Conservation (phyloP, 1,140 invertebrate species). For the Lutraria rhynchaena region DNA sequence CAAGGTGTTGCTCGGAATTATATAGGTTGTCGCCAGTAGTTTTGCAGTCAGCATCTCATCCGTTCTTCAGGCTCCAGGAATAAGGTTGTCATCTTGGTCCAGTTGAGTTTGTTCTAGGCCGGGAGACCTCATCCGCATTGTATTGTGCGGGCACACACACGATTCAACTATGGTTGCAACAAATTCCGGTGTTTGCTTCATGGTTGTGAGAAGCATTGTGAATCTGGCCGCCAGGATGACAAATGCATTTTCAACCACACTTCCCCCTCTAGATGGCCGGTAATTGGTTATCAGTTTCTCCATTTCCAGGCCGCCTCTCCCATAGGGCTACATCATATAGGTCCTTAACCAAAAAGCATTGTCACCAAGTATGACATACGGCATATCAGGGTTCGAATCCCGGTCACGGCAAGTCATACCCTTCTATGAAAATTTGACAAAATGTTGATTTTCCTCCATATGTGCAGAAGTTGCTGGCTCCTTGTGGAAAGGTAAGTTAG, state of each 20-base stretch:
- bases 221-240: slow-evolving; percentile 81
- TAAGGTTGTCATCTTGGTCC: slow-evolving; percentile 53
- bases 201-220: slow-evolving; percentile 52
- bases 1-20: too few relatives aligned
- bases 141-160: slow-evolving; percentile 62
- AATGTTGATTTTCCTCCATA: too few relatives aligned
- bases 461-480: too few relatives aligned
- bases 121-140: slow-evolving; percentile 60
- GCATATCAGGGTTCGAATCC: too few relatives aligned
- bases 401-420: too few relatives aligned
- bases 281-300: slow-evolving; percentile 82
- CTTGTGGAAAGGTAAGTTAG: too few relatives aligned
- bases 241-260: slow-evolving; percentile 83
- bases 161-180: slow-evolving; percentile 37
- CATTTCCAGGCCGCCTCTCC: slow-evolving; percentile 68
- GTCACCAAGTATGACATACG: slow-evolving; percentile 71
- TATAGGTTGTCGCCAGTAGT: too few relatives aligned
- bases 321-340: slow-evolving; percentile 73
- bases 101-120: slow-evolving; percentile 42
- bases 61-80: slow-evolving; percentile 46
- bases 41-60: background rate
- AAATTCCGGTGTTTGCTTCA: slow-evolving; percentile 48
- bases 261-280: slow-evolving; percentile 77
- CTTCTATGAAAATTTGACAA: too few relatives aligned
- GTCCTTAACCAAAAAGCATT: slow-evolving; percentile 71